Conservation (phyloP, 2,113 vertebrate species). For the Trogon surrucura region DNA sequence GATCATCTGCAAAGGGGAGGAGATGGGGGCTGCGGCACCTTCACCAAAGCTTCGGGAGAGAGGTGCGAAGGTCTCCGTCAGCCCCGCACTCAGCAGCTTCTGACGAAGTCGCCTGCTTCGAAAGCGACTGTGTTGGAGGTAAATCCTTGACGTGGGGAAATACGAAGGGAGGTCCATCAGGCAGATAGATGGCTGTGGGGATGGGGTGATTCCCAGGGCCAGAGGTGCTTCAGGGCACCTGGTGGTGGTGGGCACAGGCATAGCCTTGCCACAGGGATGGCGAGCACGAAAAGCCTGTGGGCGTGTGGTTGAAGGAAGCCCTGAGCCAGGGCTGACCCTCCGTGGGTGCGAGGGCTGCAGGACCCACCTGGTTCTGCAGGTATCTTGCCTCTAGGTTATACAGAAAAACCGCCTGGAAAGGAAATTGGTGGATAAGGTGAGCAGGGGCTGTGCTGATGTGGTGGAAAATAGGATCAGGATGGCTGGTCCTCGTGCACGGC, state of each 20-base stretch:
- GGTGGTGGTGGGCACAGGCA: rapidly evolving
- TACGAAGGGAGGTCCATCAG: neutral
- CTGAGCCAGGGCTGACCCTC: neutral
- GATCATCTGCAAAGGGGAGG: conserved; percentile 81
- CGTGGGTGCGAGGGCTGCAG: rapidly evolving
- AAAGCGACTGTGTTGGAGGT: neutral
- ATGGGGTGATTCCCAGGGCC: neutral
- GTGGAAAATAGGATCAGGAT: neutral
- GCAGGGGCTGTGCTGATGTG: neutral
- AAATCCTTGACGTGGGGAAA: neutral
- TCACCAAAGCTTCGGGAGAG: neutral
- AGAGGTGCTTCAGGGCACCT: neutral
- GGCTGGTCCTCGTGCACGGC: rapidly evolving
- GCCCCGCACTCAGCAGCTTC: rapidly evolving
- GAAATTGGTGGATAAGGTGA: neutral
- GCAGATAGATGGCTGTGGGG: neutral
- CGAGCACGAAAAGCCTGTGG: neutral
- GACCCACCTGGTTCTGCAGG: conserved; percentile 87
- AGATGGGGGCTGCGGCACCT: rapidly evolving
- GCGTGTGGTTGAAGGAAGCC: rapidly evolving
- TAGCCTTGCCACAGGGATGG: rapidly evolving
- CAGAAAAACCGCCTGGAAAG: conserved; percentile 81
- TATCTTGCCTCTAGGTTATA: conserved; percentile 83
- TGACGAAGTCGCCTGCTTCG: neutral
- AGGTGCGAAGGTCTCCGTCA: neutral